Evolutionary conservation across 30 jellyfish, hydroid and myxozoan genomes (phyloP), one percentile per base, ranked within the genome.

Genomic region (Pseudorhiza aurosa): DNA sequence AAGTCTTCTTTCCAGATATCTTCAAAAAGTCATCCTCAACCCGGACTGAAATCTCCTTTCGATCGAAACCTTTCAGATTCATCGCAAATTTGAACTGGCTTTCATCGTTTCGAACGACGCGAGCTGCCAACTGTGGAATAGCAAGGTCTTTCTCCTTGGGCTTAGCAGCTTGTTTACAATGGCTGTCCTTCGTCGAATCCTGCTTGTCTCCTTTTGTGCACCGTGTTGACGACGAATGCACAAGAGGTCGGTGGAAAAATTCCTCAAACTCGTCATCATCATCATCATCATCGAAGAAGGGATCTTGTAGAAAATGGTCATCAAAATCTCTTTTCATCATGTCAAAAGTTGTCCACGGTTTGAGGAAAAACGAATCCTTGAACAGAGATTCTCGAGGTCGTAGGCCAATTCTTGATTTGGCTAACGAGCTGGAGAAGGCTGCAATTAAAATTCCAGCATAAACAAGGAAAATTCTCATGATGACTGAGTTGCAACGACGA

Each of bases 271-370:
- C 44, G 7, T 45, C 27, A 5, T 69, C 83, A 32, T 42, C 44
- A 37, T 75, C 88, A 47, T 75, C 88, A 32, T 75, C 78, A 26
- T 75, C 65, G 69, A 75, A 75, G 60, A 75, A 75, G 0, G 88
- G 88, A 44, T 75, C 88, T 4, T 57, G 25, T 11, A 46, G 47
- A 56, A 75, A 75, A 22, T 42, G 69, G 53, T 75, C 88, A 35
- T 56, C 88, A 35, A 75, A 75, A 55, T 75, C 88, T 75, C 45
- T 57, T 28, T 67, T 56, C 77, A 75, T 42, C 88, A 75, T 56
- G 56, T 75, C 88, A 40, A 75, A 75, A 15, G 88, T 75, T 35
- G 88, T 25, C 88, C 88, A 75, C 9, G 88, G 88, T 29, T 53
- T 35, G 50, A 44, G 19, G 32, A 70, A 70, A 24, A 75, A 75